phyloP scores from a whole-genome alignment of 2,797 vertebrate genomes.

The Varecia variegata region DNA sequence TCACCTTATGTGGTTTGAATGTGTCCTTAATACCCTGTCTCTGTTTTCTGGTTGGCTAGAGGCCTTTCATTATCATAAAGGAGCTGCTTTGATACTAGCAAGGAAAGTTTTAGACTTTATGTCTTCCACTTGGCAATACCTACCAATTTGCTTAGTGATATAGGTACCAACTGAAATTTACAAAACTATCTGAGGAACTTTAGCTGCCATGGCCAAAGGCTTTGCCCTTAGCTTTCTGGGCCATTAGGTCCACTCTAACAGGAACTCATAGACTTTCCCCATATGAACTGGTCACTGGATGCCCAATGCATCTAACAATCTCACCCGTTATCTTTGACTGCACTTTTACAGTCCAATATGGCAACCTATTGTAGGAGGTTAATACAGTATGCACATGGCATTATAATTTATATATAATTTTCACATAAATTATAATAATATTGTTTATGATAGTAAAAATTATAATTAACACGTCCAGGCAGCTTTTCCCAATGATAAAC shows the following conservation, averaged over 20 bases:
- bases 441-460: neutral
- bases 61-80: neutral
- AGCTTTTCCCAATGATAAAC: neutral
- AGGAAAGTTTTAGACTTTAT: neutral
- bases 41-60: neutral
- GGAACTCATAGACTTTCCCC: neutral
- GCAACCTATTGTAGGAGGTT: neutral
- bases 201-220: neutral
- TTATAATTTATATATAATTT: neutral
- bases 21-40: neutral
- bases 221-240: neutral
- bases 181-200: neutral
- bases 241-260: neutral
- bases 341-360: neutral
- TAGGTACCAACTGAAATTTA: neutral
- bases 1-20: neutral
- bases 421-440: neutral
- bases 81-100: neutral
- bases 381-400: neutral
- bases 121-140: constrained; percentile 9
- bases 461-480: neutral
- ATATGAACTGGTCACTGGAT: neutral
- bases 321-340: neutral
- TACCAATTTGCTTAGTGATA: neutral
- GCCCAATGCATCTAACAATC: neutral